Evolutionary conservation across 1,140 invertebrate species (phyloP).

Genomic region (Penaeus chinensis): DNA sequence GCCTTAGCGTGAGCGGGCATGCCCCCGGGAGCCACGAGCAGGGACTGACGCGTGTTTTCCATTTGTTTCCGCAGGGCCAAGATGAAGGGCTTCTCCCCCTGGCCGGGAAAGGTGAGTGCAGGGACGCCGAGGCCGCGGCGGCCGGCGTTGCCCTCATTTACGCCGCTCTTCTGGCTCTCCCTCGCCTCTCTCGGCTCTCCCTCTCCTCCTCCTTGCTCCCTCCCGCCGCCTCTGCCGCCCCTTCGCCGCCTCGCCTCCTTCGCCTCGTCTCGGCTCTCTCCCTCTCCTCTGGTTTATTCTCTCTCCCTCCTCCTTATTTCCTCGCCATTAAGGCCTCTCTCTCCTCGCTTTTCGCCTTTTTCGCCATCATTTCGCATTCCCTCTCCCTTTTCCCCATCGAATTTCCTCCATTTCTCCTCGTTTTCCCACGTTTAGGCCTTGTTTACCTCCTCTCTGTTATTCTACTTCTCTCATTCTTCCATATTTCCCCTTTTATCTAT

Average conservation of each 20-base stretch:
- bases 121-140: slow-evolving; percentile 7
- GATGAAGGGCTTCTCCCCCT: slow-evolving; percentile 67
- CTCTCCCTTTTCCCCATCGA: too few species aligned
- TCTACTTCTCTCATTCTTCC: too few species aligned
- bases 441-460: too few species aligned
- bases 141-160: neutral
- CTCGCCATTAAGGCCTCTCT: neutral
- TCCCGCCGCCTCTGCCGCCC: neutral
- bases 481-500: too few species aligned
- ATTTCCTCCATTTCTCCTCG: neutral
- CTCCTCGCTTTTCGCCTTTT: neutral
- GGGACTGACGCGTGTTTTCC: slow-evolving; percentile 12
- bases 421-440: too few species aligned
- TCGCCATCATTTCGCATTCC: too few species aligned
- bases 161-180: neutral
- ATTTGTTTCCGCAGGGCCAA: slow-evolving; percentile 65
- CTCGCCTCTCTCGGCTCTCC: neutral
- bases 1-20: neutral
- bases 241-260: neutral
- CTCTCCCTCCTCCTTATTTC: neutral
- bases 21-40: neutral
- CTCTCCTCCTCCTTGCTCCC: neutral
- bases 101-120: slow-evolving; percentile 65
- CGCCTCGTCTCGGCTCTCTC: too few species aligned
- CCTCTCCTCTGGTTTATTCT: neutral